These are phyloP conservation scores for Delia radicum DNA, from an alignment of 1,140 invertebrate species.

Conservation along the genomic window DNA sequence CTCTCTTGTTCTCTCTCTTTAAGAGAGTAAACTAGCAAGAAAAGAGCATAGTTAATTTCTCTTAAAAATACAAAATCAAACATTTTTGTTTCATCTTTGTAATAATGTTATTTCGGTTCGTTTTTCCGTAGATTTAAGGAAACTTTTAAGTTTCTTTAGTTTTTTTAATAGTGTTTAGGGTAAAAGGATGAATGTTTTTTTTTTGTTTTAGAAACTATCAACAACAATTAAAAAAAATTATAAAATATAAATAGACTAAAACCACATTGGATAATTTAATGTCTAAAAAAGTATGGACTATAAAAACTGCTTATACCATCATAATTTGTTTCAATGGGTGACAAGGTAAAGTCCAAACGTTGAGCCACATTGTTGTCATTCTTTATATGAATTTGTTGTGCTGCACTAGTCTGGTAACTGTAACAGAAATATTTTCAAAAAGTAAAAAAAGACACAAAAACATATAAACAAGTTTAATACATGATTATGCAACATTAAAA, in stretches of 20 bases:
- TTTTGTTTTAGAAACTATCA: neutral
- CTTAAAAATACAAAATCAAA: too few relatives aligned
- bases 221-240: conserved; percentile 14
- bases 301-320: conserved; percentile 56
- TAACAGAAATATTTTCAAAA: neutral
- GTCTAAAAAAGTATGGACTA: conserved; percentile 51
- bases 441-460: conserved; percentile 10
- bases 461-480: conserved; percentile 7
- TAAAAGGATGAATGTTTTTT: conserved; percentile 11
- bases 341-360: conserved; percentile 51
- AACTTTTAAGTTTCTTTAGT: too few relatives aligned
- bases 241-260: conserved; percentile 17
- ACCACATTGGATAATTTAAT: conserved; percentile 34
- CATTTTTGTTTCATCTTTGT: too few relatives aligned
- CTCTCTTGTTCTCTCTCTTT: too few relatives aligned
- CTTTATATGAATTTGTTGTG: conserved; percentile 44
- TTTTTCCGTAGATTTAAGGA: too few relatives aligned
- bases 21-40: too few relatives aligned
- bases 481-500: neutral
- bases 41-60: too few relatives aligned
- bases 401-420: conserved; percentile 45
- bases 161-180: neutral
- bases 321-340: conserved; percentile 45
- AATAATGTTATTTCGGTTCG: too few relatives aligned
- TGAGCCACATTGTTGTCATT: conserved; percentile 46